A percentile compares a stretch with the other conserved stretches of the same genome.
phyloP scores from a whole-genome alignment of 2,113 vertebrate genomes.

The Charina bottae region DNA sequence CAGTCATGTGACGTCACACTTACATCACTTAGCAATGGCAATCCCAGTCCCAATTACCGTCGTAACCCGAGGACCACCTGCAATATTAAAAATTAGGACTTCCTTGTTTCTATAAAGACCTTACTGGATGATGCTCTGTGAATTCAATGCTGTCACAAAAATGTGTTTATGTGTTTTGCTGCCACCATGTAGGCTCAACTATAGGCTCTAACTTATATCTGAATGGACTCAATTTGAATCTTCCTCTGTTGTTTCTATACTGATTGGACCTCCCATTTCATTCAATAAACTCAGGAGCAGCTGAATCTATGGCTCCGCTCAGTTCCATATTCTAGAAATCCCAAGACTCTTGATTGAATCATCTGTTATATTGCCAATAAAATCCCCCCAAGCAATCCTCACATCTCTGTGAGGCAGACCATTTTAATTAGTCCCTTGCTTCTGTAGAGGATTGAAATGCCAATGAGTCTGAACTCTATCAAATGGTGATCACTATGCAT shows the following conservation, averaged over 20 bases:
- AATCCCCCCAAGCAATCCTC: background rate
- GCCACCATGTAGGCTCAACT: background rate
- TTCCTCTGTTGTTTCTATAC: background rate
- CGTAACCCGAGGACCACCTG: background rate
- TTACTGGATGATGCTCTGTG: background rate
- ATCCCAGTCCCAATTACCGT: background rate
- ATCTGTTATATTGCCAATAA: background rate
- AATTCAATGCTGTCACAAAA: background rate
- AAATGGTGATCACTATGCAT: background rate
- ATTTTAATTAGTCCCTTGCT: background rate
- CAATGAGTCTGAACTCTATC: background rate
- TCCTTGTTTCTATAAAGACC: background rate
- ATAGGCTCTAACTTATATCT: background rate
- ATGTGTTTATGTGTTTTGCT: background rate
- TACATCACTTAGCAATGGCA: background rate
- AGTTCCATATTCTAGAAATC: background rate
- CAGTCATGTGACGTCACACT: background rate
- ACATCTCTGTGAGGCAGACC: background rate
- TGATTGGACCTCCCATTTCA: background rate
- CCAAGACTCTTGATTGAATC: background rate
- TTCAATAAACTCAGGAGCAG: background rate
- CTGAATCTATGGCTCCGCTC: background rate
- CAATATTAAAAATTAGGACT: background rate
- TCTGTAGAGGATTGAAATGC: background rate
- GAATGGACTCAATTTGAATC: background rate